Evolutionary conservation across 2,113 vertebrate genomes (phyloP).

Genomic region (Lampris megalopsis): DNA sequence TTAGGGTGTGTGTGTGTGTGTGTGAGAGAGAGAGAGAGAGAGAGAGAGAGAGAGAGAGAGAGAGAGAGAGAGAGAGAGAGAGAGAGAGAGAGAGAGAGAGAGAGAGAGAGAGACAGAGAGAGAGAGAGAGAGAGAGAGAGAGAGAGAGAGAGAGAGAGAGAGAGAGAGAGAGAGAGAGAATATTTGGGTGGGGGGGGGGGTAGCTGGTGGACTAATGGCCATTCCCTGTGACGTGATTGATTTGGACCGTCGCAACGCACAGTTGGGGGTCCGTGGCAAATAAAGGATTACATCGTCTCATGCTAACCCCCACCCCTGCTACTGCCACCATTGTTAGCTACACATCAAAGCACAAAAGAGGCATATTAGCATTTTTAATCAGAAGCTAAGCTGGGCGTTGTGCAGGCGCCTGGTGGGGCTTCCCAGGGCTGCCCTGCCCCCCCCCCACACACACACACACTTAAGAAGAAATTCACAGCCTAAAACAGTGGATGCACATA

Average conservation of each 20-base stretch:
- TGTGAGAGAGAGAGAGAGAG: no score
- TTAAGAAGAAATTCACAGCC: conserved; percentile 6
- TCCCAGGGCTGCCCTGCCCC: conserved; percentile 58
- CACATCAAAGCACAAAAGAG: conserved; percentile 91
- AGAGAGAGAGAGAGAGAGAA: no score
- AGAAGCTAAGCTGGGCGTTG: conserved; percentile 82
- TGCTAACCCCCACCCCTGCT: conserved; percentile 42
- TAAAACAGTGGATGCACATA: conserved; percentile 43
- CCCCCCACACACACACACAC: no score
- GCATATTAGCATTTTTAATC: conserved; percentile 95
- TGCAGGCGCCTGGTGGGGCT: conserved; percentile 81
- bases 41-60: no score
- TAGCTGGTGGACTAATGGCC: conserved; percentile 67
- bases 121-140: no score
- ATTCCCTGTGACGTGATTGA: conserved; percentile 78
- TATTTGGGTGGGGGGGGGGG: conserved; percentile 44
- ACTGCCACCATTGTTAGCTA: conserved; percentile 83
- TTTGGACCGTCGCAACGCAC: conserved; percentile 75
- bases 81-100: no score
- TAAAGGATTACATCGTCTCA: conserved; percentile 76
- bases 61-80: no score
- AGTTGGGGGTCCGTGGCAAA: conserved; percentile 75
- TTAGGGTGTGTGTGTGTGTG: conserved; percentile 32
- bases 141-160: no score
- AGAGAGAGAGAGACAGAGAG: no score